Evolutionary conservation across 1,140 invertebrate species (phyloP).

Genomic region (Liolophura sinensis): DNA sequence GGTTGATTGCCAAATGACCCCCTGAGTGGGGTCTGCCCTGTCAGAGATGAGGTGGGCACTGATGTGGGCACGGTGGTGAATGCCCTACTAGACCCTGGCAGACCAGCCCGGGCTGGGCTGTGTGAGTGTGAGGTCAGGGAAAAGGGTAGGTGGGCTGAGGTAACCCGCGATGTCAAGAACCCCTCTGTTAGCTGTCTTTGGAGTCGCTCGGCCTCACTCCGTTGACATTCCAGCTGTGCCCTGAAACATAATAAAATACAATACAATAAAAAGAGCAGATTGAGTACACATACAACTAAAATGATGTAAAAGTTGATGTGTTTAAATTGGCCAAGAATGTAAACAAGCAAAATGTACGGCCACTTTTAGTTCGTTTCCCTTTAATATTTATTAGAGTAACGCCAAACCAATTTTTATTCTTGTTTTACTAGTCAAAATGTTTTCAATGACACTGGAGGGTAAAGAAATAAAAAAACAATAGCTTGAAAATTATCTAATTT

Average conservation of each 20-base stretch:
- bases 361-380: too few relatives aligned
- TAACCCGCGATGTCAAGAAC: slow-evolving; percentile 22
- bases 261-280: background rate
- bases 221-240: slow-evolving; percentile 42
- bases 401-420: too few relatives aligned
- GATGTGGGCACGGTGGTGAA: slow-evolving; percentile 42
- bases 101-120: slow-evolving; percentile 6
- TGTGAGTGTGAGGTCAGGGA: slow-evolving; percentile 7
- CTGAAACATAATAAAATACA: slow-evolving; percentile 16
- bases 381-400: too few relatives aligned
- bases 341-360: background rate
- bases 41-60: slow-evolving; percentile 31
- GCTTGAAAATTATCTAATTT: too few relatives aligned
- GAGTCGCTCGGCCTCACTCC: slow-evolving; percentile 42
- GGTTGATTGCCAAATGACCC: slow-evolving; percentile 11
- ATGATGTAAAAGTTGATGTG: too few relatives aligned
- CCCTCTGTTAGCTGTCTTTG: slow-evolving; percentile 28
- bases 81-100: slow-evolving; percentile 28
- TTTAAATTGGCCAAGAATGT: background rate
- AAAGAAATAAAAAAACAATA: too few relatives aligned
- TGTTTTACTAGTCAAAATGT: too few relatives aligned
- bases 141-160: slow-evolving; percentile 2
- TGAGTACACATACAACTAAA: background rate
- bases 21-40: slow-evolving; percentile 17
- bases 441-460: too few relatives aligned